Evolutionary conservation across 2,888 invertebrate species (phyloP), one percentile per base, ranked within the genome.

Genomic region (Polydrusus cervinus): DNA sequence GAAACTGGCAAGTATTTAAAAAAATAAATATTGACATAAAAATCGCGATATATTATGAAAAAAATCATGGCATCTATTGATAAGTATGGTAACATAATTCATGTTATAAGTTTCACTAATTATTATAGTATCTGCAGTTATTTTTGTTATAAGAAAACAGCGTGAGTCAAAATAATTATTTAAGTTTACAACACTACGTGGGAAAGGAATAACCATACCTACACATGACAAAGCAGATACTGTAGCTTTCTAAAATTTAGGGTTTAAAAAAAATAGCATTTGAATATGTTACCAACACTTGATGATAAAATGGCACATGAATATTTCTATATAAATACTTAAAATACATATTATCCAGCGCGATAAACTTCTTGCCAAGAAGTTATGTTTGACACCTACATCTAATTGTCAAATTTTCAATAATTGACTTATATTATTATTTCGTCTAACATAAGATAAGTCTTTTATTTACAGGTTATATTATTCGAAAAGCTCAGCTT

Each of bases 1-100:
- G 16, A 60, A 38, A 67, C 55, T 53, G 67, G 67, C 67, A 67
- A 67, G 67, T 67, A 65, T 43, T 49, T 40, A n/a, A 51, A 47
- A 51, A 60, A 60, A 60, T 60, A 60, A 60, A 60, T 60, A 60
- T 60, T 60, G 38, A 57, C 11, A 11, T 30, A 38, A 9, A 14
- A 38, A 38, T 1, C 34, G 7, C 9, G 6, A 30, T 57, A 14
- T 34, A 14, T 38, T 16, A 14, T 34, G 14, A 38, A 60, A 38
- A 11, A 60, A 11, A 18, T 60, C 57, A 60, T 60, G 57, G 57
- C 57, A 60, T 60, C 57, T 57, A 57, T 57, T 57, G 57, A 16
- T 60, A 38, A 11, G 38, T 60, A 18, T 14, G 13, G 55, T 67
- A 67, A 55, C 67, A 67, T 67, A 47, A 51, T 65, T 38, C 0